These are phyloP conservation scores for Muscicapa adusta DNA, from an alignment of 2,113 vertebrate genomes.

Conservation along the genomic window DNA sequence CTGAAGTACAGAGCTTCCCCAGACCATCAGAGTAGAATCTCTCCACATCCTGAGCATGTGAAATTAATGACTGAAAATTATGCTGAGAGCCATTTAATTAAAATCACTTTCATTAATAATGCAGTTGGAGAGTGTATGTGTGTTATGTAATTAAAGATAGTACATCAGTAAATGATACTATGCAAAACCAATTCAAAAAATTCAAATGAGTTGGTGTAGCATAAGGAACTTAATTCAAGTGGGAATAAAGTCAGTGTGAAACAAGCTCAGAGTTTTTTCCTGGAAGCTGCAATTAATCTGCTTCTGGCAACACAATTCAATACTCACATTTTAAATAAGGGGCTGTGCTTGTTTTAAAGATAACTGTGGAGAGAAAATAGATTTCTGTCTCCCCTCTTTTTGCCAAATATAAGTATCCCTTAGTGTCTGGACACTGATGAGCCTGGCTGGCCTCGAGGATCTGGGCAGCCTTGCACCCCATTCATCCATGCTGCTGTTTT, in stretches of 20 bases:
- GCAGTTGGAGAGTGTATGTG: slow-evolving; percentile 41
- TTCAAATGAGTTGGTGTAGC: slow-evolving; percentile 40
- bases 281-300: slow-evolving; percentile 56
- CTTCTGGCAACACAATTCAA: slow-evolving; percentile 11
- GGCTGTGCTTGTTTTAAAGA: neutral
- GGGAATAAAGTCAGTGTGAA: slow-evolving; percentile 54
- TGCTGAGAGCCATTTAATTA: slow-evolving; percentile 65
- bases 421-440: neutral
- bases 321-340: neutral
- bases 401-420: neutral
- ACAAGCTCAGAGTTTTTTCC: slow-evolving; percentile 36
- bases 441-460: neutral
- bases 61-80: slow-evolving; percentile 63
- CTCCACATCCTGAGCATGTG: neutral
- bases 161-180: slow-evolving; percentile 58
- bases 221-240: slow-evolving; percentile 45
- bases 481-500: neutral
- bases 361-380: neutral
- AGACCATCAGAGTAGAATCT: neutral
- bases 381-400: neutral
- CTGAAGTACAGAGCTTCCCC: slow-evolving; percentile 37
- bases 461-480: accelerated
- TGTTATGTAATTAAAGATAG: slow-evolving; percentile 67
- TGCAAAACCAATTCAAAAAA: slow-evolving; percentile 65
- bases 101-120: slow-evolving; percentile 60